These are phyloP conservation scores for Pteropus alecto DNA, from an alignment of 2,113 vertebrate species.

Conservation along the genomic window DNA sequence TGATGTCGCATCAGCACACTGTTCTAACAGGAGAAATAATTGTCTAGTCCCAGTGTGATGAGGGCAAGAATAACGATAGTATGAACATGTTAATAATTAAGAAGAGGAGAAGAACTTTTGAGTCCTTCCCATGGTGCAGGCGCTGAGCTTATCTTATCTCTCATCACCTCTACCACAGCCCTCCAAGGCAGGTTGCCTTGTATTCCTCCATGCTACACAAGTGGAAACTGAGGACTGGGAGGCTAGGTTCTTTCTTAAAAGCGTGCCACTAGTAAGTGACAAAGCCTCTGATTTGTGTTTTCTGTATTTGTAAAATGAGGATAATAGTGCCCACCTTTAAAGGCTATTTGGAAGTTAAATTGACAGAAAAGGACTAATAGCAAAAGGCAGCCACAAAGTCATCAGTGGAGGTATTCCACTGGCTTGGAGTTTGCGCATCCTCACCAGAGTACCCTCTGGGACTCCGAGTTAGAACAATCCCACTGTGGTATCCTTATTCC, in stretches of 20 bases:
- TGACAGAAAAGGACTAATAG: neutral
- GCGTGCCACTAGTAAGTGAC: neutral
- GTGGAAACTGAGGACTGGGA: neutral
- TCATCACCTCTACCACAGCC: neutral
- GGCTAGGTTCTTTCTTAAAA: neutral
- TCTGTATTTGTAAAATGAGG: neutral
- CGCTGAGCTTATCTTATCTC: neutral
- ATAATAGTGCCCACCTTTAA: neutral
- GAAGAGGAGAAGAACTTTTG: neutral
- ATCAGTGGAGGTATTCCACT: neutral
- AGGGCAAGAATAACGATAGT: fast-evolving
- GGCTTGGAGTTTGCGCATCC: neutral
- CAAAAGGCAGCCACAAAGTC: neutral
- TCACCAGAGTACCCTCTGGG: neutral
- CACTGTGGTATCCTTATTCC: neutral
- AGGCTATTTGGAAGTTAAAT: neutral
- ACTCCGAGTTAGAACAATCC: neutral
- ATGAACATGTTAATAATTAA: neutral
- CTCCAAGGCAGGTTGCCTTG: neutral
- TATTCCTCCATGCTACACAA: neutral
- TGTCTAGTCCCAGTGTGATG: neutral
- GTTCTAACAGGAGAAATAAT: neutral
- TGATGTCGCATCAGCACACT: neutral
- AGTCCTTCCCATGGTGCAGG: neutral
- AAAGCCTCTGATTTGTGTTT: neutral